Base-by-base conservation (phyloP, 1,140 invertebrate genomes). In the Leucophenga varia region DNA sequence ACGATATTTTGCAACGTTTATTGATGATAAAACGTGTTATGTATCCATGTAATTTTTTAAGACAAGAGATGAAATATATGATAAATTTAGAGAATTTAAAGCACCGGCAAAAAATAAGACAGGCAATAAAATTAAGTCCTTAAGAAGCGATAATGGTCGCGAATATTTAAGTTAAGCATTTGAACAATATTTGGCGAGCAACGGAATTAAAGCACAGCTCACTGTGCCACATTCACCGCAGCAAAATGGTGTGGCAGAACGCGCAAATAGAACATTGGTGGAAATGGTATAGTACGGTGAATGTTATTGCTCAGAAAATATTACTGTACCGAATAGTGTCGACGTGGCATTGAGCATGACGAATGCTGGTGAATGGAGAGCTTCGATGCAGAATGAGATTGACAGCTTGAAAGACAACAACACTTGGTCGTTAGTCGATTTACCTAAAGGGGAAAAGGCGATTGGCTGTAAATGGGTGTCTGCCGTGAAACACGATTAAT, bases 401-500 rank as follows among this genome's bases (percentile, higher is more conserved):
- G 22, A 54, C 3, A 28, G 32, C 10, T 14, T 54, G 3, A 1
- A 35, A 20, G 19, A 20, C 17, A 48, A 54, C 28, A 8, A 52
- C 19, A 49, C 61, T 5, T 74, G 70, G 61, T 41, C 49, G 17
- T n/a, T 74, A 18, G 43, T 57, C 12, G 44, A 63, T 16, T 34
- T 58, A 49, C 71, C 59, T 9, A 22, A 51, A 42, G 48, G 52
- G 32, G 40, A 59, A 48, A 68, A 53, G 25, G 40, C 52, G 14
- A 54, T 78, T n/a, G 49, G 47, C 16, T 59, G 42, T 17, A 74
- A 72, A 61, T 77, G 73, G 76, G 58, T 76, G 7, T 77, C 61
- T 43, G 61, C 59, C 50, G 42, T 63, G 5, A 78, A 77, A 60
- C 32, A 35, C 19, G 46, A 69, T 32, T 25, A 38, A 32, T 47